Evolutionary conservation across 1,140 invertebrate genomes (phyloP).

Genomic region (Megalonaias nervosa): DNA sequence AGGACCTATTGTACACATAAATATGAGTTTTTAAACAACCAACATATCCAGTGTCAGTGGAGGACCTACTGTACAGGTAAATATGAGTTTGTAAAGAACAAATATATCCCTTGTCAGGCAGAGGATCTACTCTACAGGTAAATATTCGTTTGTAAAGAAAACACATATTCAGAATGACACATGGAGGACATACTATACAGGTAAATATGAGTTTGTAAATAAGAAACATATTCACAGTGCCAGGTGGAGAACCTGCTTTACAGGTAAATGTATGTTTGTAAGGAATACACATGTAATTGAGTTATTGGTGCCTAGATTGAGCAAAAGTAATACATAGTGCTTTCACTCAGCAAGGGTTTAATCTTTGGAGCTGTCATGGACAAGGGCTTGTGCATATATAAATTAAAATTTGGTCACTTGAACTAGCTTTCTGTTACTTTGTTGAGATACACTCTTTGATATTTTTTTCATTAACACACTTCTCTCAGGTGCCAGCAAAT

Average conservation of each 20-base stretch:
- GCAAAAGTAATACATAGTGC: neutral
- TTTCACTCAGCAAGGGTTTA: too few relatives aligned
- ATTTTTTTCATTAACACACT: too few relatives aligned
- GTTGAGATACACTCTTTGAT: too few relatives aligned
- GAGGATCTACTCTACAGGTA: slow-evolving; percentile 78
- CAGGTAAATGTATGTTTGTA: slow-evolving; percentile 70
- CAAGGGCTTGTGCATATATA: too few relatives aligned
- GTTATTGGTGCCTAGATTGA: neutral
- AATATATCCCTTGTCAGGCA: slow-evolving; percentile 75
- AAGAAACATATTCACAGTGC: slow-evolving; percentile 78
- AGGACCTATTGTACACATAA: slow-evolving; percentile 78
- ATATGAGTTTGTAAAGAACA: neutral
- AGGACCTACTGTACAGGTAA: slow-evolving; percentile 77
- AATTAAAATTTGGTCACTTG: too few relatives aligned
- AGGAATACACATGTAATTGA: neutral
- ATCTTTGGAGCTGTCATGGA: too few relatives aligned
- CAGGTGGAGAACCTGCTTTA: slow-evolving; percentile 80
- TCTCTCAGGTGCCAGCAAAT: too few relatives aligned
- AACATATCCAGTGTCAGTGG: slow-evolving; percentile 82
- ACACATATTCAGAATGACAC: slow-evolving; percentile 80
- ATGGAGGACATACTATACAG: slow-evolving; percentile 80
- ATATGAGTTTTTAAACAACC: neutral
- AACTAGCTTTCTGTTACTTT: too few relatives aligned
- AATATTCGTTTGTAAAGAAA: too few relatives aligned
- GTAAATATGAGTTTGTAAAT: slow-evolving; percentile 45